Percentiles rank a stretch among this genome's conserved stretches.
These are phyloP conservation scores for Cryptomyrus ogoouensis DNA, from an alignment of 2,113 vertebrate species.

Conservation along the genomic window DNA sequence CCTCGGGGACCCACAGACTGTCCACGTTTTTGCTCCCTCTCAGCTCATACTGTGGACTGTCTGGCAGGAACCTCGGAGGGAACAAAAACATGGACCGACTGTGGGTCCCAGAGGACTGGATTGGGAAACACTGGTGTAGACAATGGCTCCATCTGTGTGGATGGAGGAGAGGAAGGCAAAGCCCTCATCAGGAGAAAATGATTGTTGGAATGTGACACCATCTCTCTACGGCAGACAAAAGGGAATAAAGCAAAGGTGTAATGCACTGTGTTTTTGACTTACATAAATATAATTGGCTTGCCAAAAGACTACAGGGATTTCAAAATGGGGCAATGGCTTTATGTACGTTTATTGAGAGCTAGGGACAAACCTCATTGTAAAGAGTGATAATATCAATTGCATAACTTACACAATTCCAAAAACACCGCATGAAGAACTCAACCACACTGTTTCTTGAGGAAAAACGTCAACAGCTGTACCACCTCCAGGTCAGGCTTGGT, in stretches of 20 bases:
- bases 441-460: not conserved
- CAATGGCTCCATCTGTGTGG: not conserved
- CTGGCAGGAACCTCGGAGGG: not conserved
- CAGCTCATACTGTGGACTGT: not conserved
- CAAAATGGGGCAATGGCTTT: not conserved
- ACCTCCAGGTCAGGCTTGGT: not conserved
- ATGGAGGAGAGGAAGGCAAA: slow-evolving; percentile 26
- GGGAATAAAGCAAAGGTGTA: not conserved
- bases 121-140: not conserved
- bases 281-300: slow-evolving; percentile 10
- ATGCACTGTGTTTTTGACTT: not conserved
- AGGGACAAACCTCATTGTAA: not conserved
- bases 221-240: not conserved
- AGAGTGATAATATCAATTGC: not conserved
- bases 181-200: slow-evolving; percentile 23
- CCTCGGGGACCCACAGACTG: not conserved
- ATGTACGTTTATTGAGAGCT: not conserved
- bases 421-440: not conserved
- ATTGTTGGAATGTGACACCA: slow-evolving; percentile 13
- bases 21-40: not conserved
- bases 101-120: not conserved
- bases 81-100: not conserved
- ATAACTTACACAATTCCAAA: not conserved
- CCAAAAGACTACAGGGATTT: not conserved
- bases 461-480: not conserved